phyloP scores from a whole-genome alignment of 1,140 invertebrate genomes.

The Drosophila fuyamai region DNA sequence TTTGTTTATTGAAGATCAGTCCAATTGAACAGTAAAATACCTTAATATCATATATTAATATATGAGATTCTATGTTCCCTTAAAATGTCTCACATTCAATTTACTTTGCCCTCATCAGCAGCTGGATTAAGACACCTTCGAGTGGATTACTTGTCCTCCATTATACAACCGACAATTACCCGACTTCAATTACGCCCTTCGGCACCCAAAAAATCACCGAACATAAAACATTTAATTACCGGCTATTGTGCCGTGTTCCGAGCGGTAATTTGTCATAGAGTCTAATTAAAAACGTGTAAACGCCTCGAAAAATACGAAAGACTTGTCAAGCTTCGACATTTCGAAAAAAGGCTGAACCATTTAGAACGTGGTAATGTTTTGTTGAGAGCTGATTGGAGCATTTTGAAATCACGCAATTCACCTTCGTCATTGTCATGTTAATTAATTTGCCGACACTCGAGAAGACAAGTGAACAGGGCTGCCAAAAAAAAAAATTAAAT shows the following conservation, averaged over 20 bases:
- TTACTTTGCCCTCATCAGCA: not conserved
- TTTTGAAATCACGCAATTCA: conserved; percentile 74
- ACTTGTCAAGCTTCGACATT: conserved; percentile 29
- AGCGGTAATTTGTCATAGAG: conserved; percentile 58
- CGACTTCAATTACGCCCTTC: conserved; percentile 35
- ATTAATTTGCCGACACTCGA: conserved; percentile 78
- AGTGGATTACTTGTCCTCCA: conserved; percentile 35
- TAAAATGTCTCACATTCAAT: not conserved
- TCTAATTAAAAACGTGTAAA: conserved; percentile 80
- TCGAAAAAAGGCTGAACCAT: conserved; percentile 23
- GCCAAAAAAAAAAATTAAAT: conserved; percentile 9
- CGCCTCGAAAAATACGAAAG: conserved; percentile 30
- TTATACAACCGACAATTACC: conserved; percentile 42
- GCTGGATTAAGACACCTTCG: conserved; percentile 1
- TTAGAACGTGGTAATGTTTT: conserved; percentile 29
- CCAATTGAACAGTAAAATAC: no score
- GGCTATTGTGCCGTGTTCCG: conserved; percentile 32
- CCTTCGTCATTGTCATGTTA: conserved; percentile 83
- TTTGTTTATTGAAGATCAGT: no score
- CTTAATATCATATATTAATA: no score
- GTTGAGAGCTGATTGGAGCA: conserved; percentile 43
- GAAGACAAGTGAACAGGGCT: conserved; percentile 68
- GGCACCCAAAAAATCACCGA: conserved; percentile 53
- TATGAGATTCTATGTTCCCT: not conserved
- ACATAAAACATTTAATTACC: conserved; percentile 81